Conservation (phyloP, 2,113 vertebrate species). For the Lipotes vexillifer region DNA sequence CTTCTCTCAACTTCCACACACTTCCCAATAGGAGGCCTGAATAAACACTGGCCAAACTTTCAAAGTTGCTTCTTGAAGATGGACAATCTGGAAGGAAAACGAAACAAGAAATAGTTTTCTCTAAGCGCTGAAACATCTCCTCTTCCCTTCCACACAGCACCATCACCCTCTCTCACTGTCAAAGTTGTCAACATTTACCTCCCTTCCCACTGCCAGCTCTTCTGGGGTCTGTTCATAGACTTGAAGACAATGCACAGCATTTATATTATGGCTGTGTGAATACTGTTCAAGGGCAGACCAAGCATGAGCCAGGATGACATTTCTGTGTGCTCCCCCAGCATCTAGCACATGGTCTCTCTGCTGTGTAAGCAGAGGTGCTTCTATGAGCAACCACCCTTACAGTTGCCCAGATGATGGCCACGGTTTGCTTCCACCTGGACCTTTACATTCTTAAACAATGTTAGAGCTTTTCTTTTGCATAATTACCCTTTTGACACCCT, state of each 20-base stretch:
- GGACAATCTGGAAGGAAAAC: conserved; percentile 41
- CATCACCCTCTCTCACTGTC: background rate
- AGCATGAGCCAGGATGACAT: background rate
- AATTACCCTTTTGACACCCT: background rate
- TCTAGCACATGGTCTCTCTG: background rate
- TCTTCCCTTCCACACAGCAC: background rate
- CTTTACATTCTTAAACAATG: background rate
- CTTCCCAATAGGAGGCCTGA: background rate
- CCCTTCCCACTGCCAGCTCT: background rate
- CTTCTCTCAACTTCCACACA: background rate
- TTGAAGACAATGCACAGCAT: background rate
- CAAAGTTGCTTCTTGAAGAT: background rate
- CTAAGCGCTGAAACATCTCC: background rate
- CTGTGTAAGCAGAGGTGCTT: background rate
- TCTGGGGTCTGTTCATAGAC: background rate
- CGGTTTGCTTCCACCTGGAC: background rate
- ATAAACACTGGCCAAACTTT: background rate
- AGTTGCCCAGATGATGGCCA: background rate
- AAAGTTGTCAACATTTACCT: background rate
- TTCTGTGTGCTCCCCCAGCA: background rate
- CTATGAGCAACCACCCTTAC: background rate
- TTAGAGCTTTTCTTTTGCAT: background rate
- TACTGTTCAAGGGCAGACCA: background rate
- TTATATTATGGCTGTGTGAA: background rate
- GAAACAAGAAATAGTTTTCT: background rate